phyloP scores from a whole-genome alignment of 2,113 vertebrate genomes.

The Caranx ignobilis region DNA sequence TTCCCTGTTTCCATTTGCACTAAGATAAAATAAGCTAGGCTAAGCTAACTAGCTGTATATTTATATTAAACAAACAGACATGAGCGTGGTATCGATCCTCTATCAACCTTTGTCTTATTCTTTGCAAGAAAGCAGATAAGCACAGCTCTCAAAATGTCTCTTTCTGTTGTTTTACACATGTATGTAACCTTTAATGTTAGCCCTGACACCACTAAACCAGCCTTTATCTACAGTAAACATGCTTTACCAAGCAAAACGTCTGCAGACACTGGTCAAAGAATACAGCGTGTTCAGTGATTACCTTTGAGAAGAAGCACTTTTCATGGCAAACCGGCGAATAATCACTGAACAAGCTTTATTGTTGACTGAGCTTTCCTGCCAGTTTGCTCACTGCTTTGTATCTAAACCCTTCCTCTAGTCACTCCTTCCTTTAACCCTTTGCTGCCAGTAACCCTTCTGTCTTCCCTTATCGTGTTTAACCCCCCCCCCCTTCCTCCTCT shows the following conservation, averaged over 20 bases:
- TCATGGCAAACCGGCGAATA: not conserved
- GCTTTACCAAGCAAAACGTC: conserved; percentile 30
- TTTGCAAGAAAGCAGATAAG: not conserved
- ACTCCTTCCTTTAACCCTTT: conserved; percentile 64
- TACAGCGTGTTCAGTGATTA: conserved; percentile 42
- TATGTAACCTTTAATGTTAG: conserved; percentile 4
- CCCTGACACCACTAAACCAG: conserved; percentile 17
- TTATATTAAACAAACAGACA: not conserved
- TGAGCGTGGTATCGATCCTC: not conserved
- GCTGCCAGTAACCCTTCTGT: conserved; percentile 76
- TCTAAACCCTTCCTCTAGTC: conserved; percentile 59
- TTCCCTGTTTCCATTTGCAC: not conserved
- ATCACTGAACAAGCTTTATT: conserved; percentile 49
- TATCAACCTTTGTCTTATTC: not conserved
- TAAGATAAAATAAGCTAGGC: not conserved
- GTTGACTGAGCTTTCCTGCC: conserved; percentile 56
- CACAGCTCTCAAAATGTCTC: conserved; percentile 10
- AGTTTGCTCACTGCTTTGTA: conserved; percentile 52
- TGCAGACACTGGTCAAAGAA: conserved; percentile 44
- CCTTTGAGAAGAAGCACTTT: not conserved
- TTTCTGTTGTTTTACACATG: conserved; percentile 24
- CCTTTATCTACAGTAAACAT: conserved; percentile 20
- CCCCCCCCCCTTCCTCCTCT: conserved; percentile 68
- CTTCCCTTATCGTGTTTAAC: conserved; percentile 76
- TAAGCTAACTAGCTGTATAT: not conserved